Conservation (phyloP, 92 coral and sea anemone species). For the Porites cylindrica region DNA sequence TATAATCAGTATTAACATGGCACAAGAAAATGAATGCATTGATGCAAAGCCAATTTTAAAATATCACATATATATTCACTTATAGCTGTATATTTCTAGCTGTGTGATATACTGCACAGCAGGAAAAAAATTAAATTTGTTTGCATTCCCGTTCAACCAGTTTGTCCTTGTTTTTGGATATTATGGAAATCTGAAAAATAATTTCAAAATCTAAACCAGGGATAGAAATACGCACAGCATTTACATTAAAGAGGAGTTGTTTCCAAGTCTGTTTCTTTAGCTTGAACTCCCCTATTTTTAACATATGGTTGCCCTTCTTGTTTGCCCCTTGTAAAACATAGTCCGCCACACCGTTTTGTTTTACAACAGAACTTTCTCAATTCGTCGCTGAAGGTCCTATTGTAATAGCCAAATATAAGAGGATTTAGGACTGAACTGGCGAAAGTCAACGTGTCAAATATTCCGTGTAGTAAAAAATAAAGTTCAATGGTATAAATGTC, state of each 20-base stretch:
- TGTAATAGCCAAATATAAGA: slow-evolving; percentile 51
- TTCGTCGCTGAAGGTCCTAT: slow-evolving; percentile 38
- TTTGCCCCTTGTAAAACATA: neutral
- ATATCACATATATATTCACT: too few species aligned
- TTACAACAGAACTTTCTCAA: slow-evolving; percentile 14
- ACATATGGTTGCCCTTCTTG: neutral
- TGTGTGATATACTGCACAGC: too few species aligned
- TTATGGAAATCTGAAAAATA: too few species aligned
- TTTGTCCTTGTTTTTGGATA: too few species aligned
- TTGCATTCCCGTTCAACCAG: too few species aligned
- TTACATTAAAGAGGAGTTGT: neutral
- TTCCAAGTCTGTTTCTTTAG: neutral
- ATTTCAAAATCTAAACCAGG: too few species aligned
- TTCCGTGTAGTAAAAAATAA: neutral
- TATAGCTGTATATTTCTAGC: too few species aligned
- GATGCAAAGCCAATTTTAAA: too few species aligned
- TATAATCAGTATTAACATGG: too few species aligned
- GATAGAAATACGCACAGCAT: neutral
- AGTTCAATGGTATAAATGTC: neutral
- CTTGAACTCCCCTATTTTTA: too few species aligned
- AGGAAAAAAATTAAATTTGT: too few species aligned
- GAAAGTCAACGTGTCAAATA: slow-evolving; percentile 26
- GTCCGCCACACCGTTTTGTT: neutral
- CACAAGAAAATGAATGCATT: too few species aligned
- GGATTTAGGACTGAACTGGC: slow-evolving; percentile 63